Conservation (phyloP, 2,797 vertebrate genomes). For the Apogon talboti region DNA sequence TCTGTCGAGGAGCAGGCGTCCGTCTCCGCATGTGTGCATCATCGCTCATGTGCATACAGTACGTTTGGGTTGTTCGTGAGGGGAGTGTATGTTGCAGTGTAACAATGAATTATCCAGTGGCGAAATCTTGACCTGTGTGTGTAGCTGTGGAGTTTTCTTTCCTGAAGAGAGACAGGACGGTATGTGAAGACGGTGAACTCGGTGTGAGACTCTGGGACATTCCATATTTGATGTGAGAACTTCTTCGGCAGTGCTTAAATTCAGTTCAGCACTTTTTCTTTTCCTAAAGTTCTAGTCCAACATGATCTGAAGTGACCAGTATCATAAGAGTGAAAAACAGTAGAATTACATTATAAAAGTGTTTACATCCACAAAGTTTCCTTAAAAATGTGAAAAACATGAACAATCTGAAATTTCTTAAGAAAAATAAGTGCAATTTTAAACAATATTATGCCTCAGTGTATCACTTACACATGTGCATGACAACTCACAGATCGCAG, state of each 20-base stretch:
- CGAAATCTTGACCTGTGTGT: conserved; percentile 29
- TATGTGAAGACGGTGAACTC: conserved; percentile 7
- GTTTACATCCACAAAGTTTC: too few species aligned
- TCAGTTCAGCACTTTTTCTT: background rate
- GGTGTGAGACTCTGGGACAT: background rate
- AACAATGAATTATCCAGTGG: conserved; percentile 42
- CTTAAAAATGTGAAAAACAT: too few species aligned
- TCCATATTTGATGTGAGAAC: conserved; percentile 1
- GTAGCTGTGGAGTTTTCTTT: conserved; percentile 35
- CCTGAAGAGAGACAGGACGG: conserved; percentile 40
- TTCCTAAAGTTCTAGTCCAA: too few species aligned
- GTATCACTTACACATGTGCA: too few species aligned
- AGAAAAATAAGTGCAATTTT: too few species aligned
- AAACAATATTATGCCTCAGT: too few species aligned
- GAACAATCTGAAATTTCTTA: too few species aligned
- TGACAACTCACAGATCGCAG: too few species aligned
- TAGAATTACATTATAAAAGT: too few species aligned
- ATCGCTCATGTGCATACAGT: conserved; percentile 28
- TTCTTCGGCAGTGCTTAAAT: background rate
- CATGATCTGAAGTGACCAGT: too few species aligned
- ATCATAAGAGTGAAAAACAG: too few species aligned
- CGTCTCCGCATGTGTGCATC: conserved; percentile 44
- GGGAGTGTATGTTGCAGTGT: conserved; percentile 4
- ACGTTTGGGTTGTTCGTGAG: conserved; percentile 7
- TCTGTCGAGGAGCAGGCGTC: conserved; percentile 39